Conservation (phyloP, 2,797 vertebrate genomes). For the Coracias cyanogaster region DNA sequence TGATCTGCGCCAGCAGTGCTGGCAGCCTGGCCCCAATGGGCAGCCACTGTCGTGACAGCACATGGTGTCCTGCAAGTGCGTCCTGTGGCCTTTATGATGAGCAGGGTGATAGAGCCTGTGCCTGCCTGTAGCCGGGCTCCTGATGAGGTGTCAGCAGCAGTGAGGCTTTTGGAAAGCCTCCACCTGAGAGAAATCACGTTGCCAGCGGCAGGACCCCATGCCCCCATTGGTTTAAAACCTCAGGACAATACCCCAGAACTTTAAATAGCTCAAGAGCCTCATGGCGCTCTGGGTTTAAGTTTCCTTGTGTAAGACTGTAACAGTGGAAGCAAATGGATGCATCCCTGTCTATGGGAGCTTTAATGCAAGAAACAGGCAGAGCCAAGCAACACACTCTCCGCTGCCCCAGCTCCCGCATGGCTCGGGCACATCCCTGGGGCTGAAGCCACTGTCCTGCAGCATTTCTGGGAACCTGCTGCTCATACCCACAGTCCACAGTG, state of each 20-base stretch:
- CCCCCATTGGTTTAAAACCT: not conserved
- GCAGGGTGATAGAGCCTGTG: not conserved
- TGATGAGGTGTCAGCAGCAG: not conserved
- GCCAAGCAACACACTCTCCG: fast-evolving
- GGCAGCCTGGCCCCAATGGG: fast-evolving
- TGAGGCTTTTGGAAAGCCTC: not conserved
- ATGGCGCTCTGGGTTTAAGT: not conserved
- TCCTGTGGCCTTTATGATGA: not conserved
- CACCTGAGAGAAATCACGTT: not conserved
- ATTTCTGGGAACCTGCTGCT: not conserved
- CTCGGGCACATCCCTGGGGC: not conserved
- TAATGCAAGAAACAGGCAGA: not conserved
- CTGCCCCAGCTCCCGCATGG: not conserved
- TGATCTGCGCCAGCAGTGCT: fast-evolving
- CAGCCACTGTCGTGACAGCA: fast-evolving
- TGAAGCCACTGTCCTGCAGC: fast-evolving
- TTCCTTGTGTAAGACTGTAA: not conserved
- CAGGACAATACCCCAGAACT: not conserved
- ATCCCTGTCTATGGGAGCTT: not conserved
- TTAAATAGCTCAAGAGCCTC: not conserved
- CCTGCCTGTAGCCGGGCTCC: not conserved
- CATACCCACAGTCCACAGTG: not conserved
- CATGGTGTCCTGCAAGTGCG: not conserved
- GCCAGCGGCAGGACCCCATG: not conserved
- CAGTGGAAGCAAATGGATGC: not conserved